Conservation (phyloP, 2,113 vertebrate genomes). For the Fulica atra region DNA sequence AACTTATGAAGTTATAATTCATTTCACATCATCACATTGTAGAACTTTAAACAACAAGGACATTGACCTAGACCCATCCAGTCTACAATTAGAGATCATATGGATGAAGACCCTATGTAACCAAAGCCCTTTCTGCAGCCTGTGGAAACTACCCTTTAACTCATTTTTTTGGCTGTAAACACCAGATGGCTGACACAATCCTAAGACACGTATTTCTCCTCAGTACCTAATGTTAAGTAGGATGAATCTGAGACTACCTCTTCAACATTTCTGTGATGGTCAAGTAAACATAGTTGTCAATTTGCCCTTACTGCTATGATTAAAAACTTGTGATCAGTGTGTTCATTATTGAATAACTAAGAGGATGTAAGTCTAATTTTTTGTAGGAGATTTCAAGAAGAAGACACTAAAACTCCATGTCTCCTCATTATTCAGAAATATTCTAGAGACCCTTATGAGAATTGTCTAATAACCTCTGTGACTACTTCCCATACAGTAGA, state of each 20-base stretch:
- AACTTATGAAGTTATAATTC: not conserved
- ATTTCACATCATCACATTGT: not conserved
- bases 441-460: not conserved
- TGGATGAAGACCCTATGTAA: not conserved
- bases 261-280: not conserved
- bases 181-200: not conserved
- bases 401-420: not conserved
- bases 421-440: not conserved
- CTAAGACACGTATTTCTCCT: not conserved
- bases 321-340: not conserved
- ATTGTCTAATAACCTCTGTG: not conserved
- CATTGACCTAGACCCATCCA: not conserved
- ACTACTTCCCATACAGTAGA: not conserved
- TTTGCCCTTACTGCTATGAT: not conserved
- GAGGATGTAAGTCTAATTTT: not conserved
- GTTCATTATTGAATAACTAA: not conserved
- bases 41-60: not conserved
- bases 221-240: not conserved
- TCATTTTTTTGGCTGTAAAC: not conserved
- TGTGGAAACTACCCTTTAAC: not conserved
- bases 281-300: not conserved
- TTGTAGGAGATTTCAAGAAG: not conserved
- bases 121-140: not conserved
- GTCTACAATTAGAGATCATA: not conserved
- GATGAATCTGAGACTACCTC: not conserved